These are phyloP conservation scores for Alloscopus bannaensis DNA, from an alignment of 2,888 invertebrate genomes.

Conservation along the genomic window DNA sequence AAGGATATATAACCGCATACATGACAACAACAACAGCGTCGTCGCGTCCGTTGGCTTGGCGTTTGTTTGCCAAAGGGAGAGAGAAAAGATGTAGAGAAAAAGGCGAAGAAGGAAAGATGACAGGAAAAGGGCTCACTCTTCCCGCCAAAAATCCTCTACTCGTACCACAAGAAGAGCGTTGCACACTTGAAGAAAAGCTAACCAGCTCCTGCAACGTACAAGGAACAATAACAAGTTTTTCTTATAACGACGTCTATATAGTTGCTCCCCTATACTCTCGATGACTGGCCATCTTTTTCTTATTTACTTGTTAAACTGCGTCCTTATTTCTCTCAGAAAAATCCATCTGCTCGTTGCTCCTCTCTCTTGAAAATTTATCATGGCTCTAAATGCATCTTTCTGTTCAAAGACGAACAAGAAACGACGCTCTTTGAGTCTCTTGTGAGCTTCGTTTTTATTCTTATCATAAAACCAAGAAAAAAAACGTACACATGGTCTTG, in stretches of 20 bases:
- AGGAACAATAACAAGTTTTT: conserved; percentile 42
- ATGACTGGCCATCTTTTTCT: background rate
- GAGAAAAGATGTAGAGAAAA: conserved; percentile 10
- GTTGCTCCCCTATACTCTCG: background rate
- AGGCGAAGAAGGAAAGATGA: conserved; percentile 23
- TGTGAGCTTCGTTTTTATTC: conserved; percentile 1
- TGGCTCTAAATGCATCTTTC: too few species aligned
- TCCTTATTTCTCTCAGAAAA: conserved; percentile 35
- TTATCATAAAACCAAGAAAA: conserved; percentile 1
- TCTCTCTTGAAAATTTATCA: background rate
- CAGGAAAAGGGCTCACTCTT: conserved; percentile 28
- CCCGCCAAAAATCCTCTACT: conserved; percentile 41
- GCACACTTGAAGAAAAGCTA: too few species aligned
- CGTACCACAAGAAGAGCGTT: background rate
- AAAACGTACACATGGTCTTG: background rate
- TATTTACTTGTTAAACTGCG: conserved; percentile 34
- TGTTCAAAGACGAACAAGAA: conserved; percentile 5
- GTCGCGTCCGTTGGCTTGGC: background rate
- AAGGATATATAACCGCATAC: background rate
- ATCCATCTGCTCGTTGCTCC: background rate
- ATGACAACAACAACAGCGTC: background rate
- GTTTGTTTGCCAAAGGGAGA: conserved; percentile 20
- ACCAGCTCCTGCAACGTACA: background rate
- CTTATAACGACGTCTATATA: conserved; percentile 13
- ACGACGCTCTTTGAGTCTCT: background rate